Conservation (phyloP, 2,797 vertebrate species). For the Leptoclinus maculatus region DNA sequence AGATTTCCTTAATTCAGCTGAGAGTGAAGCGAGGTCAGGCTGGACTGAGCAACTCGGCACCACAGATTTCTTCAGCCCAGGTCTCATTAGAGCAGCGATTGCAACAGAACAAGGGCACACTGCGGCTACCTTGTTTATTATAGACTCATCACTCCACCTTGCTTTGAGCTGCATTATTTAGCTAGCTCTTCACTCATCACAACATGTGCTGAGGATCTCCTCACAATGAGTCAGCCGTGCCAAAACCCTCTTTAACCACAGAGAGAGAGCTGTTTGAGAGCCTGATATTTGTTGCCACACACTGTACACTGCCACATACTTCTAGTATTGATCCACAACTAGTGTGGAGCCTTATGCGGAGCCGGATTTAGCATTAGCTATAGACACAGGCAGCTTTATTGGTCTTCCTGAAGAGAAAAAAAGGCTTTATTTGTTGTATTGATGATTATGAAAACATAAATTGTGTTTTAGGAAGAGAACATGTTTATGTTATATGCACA, state of each 20-base stretch:
- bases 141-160: slow-evolving; percentile 39
- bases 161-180: slow-evolving; percentile 35
- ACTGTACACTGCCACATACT: background rate
- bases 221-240: slow-evolving; percentile 30
- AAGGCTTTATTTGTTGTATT: slow-evolving; percentile 4
- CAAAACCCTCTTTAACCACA: slow-evolving; percentile 38
- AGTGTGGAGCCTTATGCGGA: background rate
- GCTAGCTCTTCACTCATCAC: slow-evolving; percentile 35
- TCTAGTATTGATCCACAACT: slow-evolving; percentile 1
- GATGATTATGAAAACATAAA: background rate
- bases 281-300: slow-evolving; percentile 25
- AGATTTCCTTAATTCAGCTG: slow-evolving; percentile 55
- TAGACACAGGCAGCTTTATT: background rate
- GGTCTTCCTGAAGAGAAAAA: background rate
- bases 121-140: slow-evolving; percentile 21
- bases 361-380: background rate
- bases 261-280: slow-evolving; percentile 34
- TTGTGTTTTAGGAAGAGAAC: background rate
- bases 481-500: background rate
- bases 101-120: slow-evolving; percentile 58
- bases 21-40: slow-evolving; percentile 62
- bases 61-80: slow-evolving; percentile 44
- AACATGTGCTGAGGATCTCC: slow-evolving; percentile 41
- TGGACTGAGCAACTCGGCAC: slow-evolving; percentile 41
- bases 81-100: slow-evolving; percentile 66